These are phyloP conservation scores for Loripinus fragilis DNA, from an alignment of 2,888 invertebrate species.

Conservation along the genomic window DNA sequence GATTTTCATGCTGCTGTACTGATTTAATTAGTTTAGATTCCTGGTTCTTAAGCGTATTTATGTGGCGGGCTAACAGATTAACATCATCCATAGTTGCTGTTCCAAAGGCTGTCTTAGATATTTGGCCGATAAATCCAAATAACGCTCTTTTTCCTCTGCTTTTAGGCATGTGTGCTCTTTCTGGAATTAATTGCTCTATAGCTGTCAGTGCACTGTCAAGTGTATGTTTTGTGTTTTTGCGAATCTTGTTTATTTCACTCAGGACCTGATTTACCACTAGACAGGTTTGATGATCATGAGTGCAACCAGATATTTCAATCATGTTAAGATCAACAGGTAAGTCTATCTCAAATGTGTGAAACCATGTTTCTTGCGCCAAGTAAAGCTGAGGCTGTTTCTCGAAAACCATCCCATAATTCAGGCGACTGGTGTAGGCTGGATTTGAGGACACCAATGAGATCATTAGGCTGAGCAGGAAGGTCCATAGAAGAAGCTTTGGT, in stretches of 20 bases:
- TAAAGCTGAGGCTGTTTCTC: conserved; percentile 19
- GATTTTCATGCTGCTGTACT: conserved; percentile 30
- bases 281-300: not conserved
- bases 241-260: conserved; percentile 24
- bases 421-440: conserved; percentile 2
- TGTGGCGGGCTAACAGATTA: conserved; percentile 23
- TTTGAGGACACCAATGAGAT: not conserved
- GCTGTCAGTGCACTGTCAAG: not conserved
- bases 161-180: not conserved
- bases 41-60: not conserved
- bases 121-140: conserved; percentile 43
- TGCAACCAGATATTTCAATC: not conserved
- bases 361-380: conserved; percentile 43
- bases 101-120: conserved; percentile 45
- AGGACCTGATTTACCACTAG: conserved; percentile 11
- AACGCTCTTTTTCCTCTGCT: conserved; percentile 24
- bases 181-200: not conserved
- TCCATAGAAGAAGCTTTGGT: not conserved
- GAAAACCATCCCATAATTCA: conserved; percentile 47
- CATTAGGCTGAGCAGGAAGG: not conserved
- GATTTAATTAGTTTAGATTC: not conserved
- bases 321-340: not conserved
- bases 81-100: conserved; percentile 52
- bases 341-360: conserved; percentile 42
- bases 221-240: not conserved